Base-by-base conservation (phyloP, 2,797 vertebrate species). In the Dendrocincla tyrannina region DNA sequence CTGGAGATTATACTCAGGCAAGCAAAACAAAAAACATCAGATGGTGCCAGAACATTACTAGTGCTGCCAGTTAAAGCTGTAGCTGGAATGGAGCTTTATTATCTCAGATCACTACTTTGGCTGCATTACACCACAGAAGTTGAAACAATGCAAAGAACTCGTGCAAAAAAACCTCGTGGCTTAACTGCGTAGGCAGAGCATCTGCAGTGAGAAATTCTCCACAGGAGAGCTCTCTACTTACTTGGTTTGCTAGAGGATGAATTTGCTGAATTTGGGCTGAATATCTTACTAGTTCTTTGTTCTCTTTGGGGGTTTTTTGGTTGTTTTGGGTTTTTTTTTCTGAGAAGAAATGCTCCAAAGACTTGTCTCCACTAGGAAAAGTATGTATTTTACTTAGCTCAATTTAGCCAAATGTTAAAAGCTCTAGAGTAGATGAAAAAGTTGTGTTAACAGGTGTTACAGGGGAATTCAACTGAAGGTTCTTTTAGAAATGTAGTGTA, bases 1-100 rank as follows among this genome's bases (percentile, higher is more conserved):
- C 89, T 94, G 25, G 93, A 92, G 87, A 93, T 96, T 76, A 89
- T 91, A 96, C 85, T 39, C 69, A 69, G 39, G 91, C 92, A 91
- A 85, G 82, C 89, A 94, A 96, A 96, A 94, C 94, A 96, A 81
- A 94, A 95, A 96, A 93, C 92, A 93, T 95, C 72, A 88, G 85
- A 93, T 91, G 92, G 69, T 95, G 92, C 95, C 95, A 96, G 89
- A 96, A 92, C 82, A 81, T 96, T 95, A 73, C 89, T 81, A 66
- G 87, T 84, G 52, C 95, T 93, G 55, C 85, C 75, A 52, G 86
- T 93, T 95, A 93, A 96, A 96, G 93, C 82, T 84, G 85, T 62
- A 72, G 76, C 53, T 91, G 87, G 64, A 33, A 55, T 66, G 62
- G 53, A 81, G 72, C n/a, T 95, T 91, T 83, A 73, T 90, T 86